Base-by-base conservation (phyloP, 2,113 vertebrate genomes). In the Amphiprion ocellaris region DNA sequence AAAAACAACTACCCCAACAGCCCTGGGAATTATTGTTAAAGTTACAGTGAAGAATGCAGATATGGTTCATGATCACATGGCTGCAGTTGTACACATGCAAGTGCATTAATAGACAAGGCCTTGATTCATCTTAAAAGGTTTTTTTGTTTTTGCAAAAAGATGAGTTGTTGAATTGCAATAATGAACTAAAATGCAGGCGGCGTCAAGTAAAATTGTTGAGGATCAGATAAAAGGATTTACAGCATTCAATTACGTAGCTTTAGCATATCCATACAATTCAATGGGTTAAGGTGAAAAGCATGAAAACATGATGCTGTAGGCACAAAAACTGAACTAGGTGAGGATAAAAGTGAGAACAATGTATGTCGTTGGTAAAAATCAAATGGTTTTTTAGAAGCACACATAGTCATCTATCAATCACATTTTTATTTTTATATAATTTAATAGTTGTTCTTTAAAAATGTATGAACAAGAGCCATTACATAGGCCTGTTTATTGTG, bases 21-120 rank as follows among this genome's bases (percentile, higher is more conserved):
- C 71, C 69, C 63, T 80, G 82, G 58, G 85, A 82, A 88, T 82
- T 15, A 80, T 60, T 69, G 74, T 72, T 66, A 77, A 76, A 81
- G 69, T 80, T 76, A 55, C 28, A 75, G 68, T 52, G 33, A 80
- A 74, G 54, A 55, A 61, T 23, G 26, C 71, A 77, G 52, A 79
- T 72, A 66, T 77, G 58, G 55, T 76, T 80, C 65, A 64, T 64
- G 74, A 85, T 82, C 77, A 87, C 69, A 85, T 63, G 63, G 39
- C 44, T 65, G 67, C 69, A 79, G 67, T 52, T 74, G 65, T 63
- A 65, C 62, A 63, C 30, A 75, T 33, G 46, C 53, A 59, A 77
- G 65, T 2, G 24, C 41, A 66, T 80, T 73, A 60, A 73, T 26
- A 73, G 58, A 56, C 59, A 33, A 82, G 44, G 3, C 62, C 3